Conservation (phyloP, 2,888 invertebrate genomes). For the Zootermopsis nevadensis region DNA sequence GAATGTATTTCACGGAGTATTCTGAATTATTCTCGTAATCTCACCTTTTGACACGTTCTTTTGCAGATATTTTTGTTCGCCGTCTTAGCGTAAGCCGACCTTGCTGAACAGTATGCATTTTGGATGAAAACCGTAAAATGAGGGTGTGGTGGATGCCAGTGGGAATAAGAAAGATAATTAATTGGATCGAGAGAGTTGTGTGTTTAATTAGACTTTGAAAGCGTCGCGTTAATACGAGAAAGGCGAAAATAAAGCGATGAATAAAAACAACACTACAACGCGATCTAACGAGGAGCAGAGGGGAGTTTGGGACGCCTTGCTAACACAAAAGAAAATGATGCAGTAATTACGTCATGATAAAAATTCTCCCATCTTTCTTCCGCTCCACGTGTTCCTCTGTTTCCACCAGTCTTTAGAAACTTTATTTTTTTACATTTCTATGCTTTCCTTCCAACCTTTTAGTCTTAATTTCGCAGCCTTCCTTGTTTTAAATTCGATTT, state of each 20-base stretch:
- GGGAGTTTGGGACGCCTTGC: slow-evolving; percentile 26
- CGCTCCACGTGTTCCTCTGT: not conserved
- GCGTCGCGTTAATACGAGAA: slow-evolving; percentile 23
- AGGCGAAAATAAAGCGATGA: slow-evolving; percentile 4
- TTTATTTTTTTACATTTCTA: slow-evolving; percentile 7
- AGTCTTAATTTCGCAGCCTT: slow-evolving; percentile 40
- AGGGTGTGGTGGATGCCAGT: not conserved
- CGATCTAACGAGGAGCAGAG: slow-evolving; percentile 18
- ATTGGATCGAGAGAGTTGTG: slow-evolving; percentile 33
- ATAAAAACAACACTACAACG: slow-evolving; percentile 30
- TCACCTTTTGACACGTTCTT: not conserved
- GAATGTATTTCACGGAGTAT: not conserved
- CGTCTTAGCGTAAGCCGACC: not conserved
- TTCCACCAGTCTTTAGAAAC: not conserved
- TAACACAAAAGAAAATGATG: slow-evolving; percentile 43
- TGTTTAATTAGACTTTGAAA: slow-evolving; percentile 40
- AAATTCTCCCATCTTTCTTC: slow-evolving; percentile 19
- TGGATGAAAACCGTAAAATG: not conserved
- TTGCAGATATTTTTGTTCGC: not conserved
- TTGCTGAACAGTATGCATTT: not conserved
- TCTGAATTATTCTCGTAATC: not conserved
- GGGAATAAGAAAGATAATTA: slow-evolving; percentile 34
- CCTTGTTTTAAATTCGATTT: slow-evolving; percentile 43
- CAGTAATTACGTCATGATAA: slow-evolving; percentile 34
- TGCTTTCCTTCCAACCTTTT: slow-evolving; percentile 34